phyloP scores from a whole-genome alignment of 92 coral and sea anemone species.

The Parazoanthus swiftii region DNA sequence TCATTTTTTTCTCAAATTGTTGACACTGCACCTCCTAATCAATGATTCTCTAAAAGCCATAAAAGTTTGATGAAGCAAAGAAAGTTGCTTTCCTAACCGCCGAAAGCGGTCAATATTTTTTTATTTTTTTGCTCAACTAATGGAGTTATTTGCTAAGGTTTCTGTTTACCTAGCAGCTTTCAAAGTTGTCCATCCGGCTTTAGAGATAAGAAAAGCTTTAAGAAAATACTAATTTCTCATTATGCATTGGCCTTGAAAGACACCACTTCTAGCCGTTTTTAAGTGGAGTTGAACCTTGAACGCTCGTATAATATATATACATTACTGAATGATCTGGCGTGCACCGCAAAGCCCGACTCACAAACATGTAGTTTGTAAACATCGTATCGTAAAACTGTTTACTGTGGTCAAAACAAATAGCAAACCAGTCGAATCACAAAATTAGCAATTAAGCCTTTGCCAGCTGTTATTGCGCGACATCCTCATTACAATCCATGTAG shows the following conservation, averaged over 20 bases:
- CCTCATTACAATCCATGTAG: not conserved
- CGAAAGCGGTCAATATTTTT: not conserved
- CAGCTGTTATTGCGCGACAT: slow-evolving; percentile 26
- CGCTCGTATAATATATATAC: not conserved
- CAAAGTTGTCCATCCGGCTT: slow-evolving; percentile 15
- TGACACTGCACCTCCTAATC: not conserved
- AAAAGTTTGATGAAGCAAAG: slow-evolving; percentile 40
- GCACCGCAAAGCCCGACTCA: slow-evolving; percentile 18
- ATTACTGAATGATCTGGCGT: not conserved
- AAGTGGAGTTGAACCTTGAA: slow-evolving; percentile 6
- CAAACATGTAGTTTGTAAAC: slow-evolving; percentile 42
- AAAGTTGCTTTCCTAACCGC: not conserved
- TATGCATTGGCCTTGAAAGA: not conserved
- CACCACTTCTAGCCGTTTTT: not conserved
- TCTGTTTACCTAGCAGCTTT: not conserved
- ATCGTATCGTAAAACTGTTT: slow-evolving; percentile 28
- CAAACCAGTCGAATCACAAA: slow-evolving; percentile 14
- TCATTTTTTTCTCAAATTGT: not conserved
- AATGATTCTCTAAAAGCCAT: not conserved
- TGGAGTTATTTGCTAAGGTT: slow-evolving; percentile 6
- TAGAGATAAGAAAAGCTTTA: slow-evolving; percentile 1
- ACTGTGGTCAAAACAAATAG: slow-evolving; percentile 37
- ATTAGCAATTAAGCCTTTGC: slow-evolving; percentile 26
- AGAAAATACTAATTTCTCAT: not conserved
- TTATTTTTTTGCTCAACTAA: not conserved